phyloP scores from a whole-genome alignment of 2,888 invertebrate species.

The Drosophila suboccidentalis region DNA sequence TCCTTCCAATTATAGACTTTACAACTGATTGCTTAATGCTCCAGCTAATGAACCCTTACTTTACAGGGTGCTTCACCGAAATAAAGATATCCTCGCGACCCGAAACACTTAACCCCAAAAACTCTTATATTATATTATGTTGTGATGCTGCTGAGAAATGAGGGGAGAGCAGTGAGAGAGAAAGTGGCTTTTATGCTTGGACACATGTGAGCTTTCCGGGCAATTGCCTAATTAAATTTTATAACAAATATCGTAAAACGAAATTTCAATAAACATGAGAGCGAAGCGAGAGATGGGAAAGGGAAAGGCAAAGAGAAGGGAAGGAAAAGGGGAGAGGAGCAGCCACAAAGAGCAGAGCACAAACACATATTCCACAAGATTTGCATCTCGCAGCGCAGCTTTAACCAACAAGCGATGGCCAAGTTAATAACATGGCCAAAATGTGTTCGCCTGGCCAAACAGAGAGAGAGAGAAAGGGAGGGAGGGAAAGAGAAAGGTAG shows the following conservation, averaged over 20 bases:
- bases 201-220: slow-evolving; percentile 61
- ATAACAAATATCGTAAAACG: slow-evolving; percentile 72
- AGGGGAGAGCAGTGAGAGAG: not conserved
- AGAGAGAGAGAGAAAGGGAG: not conserved
- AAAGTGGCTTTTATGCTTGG: slow-evolving; percentile 30
- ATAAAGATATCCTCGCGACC: slow-evolving; percentile 56
- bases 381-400: slow-evolving; percentile 61
- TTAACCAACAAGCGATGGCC: slow-evolving; percentile 37
- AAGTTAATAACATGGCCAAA: slow-evolving; percentile 69
- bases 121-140: slow-evolving; percentile 50
- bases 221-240: slow-evolving; percentile 79
- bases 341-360: slow-evolving; percentile 11
- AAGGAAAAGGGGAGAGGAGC: not conserved
- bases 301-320: not conserved
- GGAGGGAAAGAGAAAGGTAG: slow-evolving; percentile 1
- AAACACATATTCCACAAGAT: slow-evolving; percentile 58
- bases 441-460: slow-evolving; percentile 38
- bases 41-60: not conserved
- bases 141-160: slow-evolving; percentile 14
- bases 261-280: slow-evolving; percentile 67
- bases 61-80: slow-evolving; percentile 20
- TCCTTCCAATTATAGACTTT: not conserved
- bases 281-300: not conserved
- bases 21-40: not conserved
- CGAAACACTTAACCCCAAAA: slow-evolving; percentile 51